Evolutionary conservation across 2,888 invertebrate genomes (phyloP).

Genomic region (Ochropacha duplaris): DNA sequence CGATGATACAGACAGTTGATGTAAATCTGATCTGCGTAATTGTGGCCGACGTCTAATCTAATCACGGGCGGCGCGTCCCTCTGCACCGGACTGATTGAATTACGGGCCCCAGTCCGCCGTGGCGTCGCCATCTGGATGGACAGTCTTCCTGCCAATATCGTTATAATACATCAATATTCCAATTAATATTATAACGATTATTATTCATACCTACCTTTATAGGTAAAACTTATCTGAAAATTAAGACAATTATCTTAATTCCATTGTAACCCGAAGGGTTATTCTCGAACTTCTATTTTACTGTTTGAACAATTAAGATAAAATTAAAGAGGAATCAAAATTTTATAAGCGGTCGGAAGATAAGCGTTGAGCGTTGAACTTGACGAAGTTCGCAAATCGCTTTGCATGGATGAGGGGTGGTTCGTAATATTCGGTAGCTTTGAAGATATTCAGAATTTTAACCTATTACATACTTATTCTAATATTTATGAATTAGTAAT

Average conservation of each 20-base stretch:
- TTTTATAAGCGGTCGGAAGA: constrained; percentile 76
- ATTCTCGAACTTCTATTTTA: constrained; percentile 68
- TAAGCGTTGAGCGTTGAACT: constrained; percentile 77
- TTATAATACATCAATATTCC: constrained; percentile 38
- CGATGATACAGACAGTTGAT: constrained; percentile 42
- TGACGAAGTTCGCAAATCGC: constrained; percentile 58
- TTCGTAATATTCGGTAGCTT: constrained; percentile 43
- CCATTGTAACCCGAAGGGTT: constrained; percentile 58
- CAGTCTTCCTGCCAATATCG: constrained; percentile 30
- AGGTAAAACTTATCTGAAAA: constrained; percentile 21
- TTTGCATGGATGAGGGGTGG: constrained; percentile 43
- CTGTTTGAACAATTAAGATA: constrained; percentile 75
- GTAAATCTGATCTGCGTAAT: constrained; percentile 80
- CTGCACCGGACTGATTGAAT: constrained; percentile 74
- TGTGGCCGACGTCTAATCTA: constrained; percentile 80
- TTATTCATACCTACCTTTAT: background rate
- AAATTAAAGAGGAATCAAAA: constrained; percentile 79
- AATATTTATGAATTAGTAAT: background rate
- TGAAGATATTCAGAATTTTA: constrained; percentile 22
- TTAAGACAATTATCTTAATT: constrained; percentile 41
- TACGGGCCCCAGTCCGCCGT: constrained; percentile 50
- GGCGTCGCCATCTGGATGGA: constrained; percentile 34
- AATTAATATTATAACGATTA: constrained; percentile 23
- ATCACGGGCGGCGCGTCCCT: constrained; percentile 71
- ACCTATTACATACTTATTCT: constrained; percentile 6